Evolutionary conservation across 2,113 vertebrate species (phyloP).

Genomic region (Taxidea taxus): DNA sequence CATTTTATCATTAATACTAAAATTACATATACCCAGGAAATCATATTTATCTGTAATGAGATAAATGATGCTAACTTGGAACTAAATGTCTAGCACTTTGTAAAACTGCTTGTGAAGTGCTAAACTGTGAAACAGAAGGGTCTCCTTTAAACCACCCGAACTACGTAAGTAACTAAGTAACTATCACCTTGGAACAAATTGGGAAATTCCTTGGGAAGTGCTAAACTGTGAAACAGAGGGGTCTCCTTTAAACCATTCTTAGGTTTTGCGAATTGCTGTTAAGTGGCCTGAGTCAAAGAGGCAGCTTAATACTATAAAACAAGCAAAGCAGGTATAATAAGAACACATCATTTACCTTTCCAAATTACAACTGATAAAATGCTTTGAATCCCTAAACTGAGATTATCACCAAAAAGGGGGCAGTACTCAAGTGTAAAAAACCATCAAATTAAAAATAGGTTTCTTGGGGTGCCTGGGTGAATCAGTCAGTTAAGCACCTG

Average conservation of each 20-base stretch:
- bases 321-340: not conserved
- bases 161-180: too few relatives aligned
- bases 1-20: not conserved
- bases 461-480: not conserved
- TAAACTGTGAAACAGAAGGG: not conserved
- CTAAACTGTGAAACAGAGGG: not conserved
- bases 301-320: not conserved
- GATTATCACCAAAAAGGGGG: not conserved
- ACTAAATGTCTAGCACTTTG: not conserved
- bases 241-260: not conserved
- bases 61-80: not conserved
- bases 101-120: too few relatives aligned
- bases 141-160: not conserved
- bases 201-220: too few relatives aligned
- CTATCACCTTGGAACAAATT: too few relatives aligned
- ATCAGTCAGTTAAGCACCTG: too few relatives aligned
- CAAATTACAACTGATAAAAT: constrained; percentile 17
- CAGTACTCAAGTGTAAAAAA: constrained; percentile 32
- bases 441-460: not conserved
- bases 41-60: not conserved
- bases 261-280: not conserved
- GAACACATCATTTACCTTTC: constrained; percentile 23
- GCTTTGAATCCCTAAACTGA: not conserved
- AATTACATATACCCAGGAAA: not conserved
- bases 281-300: not conserved